Evolutionary conservation across 2,797 vertebrate species (phyloP).

Genomic region (Salmo trutta): DNA sequence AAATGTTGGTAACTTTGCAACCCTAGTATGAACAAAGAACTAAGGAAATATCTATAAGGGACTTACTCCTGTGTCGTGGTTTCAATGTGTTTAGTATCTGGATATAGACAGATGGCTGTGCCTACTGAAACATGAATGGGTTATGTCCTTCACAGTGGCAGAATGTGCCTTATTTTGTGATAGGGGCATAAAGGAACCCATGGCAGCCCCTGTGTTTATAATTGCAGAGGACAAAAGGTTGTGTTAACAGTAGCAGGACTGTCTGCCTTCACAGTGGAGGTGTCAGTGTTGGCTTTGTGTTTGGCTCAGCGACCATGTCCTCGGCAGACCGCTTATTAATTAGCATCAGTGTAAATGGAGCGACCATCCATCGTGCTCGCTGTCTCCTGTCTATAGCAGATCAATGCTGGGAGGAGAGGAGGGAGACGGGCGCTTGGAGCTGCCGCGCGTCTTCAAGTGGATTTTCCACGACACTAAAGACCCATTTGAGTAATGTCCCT

Average conservation of each 20-base stretch:
- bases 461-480: constrained; percentile 53
- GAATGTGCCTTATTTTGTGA: constrained; percentile 8
- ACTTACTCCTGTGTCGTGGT: neutral
- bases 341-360: constrained; percentile 47
- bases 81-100: neutral
- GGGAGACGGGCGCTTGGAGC: constrained; percentile 9
- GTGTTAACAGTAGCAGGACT: constrained; percentile 46
- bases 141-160: constrained; percentile 5
- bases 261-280: constrained; percentile 49
- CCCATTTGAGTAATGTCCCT: constrained; percentile 50
- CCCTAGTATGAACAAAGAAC: neutral
- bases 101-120: neutral
- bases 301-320: constrained; percentile 69
- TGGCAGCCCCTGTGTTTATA: constrained; percentile 19
- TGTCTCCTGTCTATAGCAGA: constrained; percentile 36
- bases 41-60: neutral
- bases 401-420: constrained; percentile 42
- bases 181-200: neutral
- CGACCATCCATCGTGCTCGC: constrained; percentile 30
- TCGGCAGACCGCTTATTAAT: constrained; percentile 70
- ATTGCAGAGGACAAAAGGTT: constrained; percentile 43
- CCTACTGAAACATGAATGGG: neutral
- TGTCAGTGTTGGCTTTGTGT: constrained; percentile 61
- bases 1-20: too few relatives aligned
- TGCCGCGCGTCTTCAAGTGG: constrained; percentile 17